These are phyloP conservation scores for Ramazzottius varieornatus DNA, from an alignment of 2,888 invertebrate genomes.

Conservation along the genomic window DNA sequence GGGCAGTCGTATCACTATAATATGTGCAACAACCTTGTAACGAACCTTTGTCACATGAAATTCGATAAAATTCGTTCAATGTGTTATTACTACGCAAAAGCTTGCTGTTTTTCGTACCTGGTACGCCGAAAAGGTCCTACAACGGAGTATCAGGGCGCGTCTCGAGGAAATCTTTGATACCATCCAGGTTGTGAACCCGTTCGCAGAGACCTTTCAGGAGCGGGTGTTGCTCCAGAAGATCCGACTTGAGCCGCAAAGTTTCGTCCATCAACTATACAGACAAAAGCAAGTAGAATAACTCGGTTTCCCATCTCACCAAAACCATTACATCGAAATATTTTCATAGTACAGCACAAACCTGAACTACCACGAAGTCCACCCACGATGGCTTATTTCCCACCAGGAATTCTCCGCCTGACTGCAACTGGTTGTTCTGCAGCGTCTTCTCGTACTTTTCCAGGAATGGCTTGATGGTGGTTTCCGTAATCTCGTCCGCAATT, in stretches of 20 bases:
- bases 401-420: background rate
- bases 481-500: background rate
- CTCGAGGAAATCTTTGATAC: background rate
- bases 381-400: background rate
- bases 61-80: too few species aligned
- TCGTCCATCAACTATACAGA: background rate
- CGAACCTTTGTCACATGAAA: too few species aligned
- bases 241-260: background rate
- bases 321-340: too few species aligned
- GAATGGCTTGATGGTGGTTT: background rate
- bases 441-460: background rate
- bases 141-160: background rate
- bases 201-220: background rate
- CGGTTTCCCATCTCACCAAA: too few species aligned
- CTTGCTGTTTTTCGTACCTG: too few species aligned
- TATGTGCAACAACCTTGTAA: too few species aligned
- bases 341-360: too few species aligned
- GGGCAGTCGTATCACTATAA: too few species aligned
- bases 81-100: too few species aligned
- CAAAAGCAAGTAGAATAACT: too few species aligned
- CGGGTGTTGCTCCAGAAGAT: background rate
- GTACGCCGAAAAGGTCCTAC: too few species aligned
- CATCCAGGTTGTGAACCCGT: background rate
- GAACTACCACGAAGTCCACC: background rate
- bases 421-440: background rate